These are phyloP conservation scores for Sinocyclocheilus maitianheensis DNA, from an alignment of 2,113 vertebrate species.

Conservation along the genomic window DNA sequence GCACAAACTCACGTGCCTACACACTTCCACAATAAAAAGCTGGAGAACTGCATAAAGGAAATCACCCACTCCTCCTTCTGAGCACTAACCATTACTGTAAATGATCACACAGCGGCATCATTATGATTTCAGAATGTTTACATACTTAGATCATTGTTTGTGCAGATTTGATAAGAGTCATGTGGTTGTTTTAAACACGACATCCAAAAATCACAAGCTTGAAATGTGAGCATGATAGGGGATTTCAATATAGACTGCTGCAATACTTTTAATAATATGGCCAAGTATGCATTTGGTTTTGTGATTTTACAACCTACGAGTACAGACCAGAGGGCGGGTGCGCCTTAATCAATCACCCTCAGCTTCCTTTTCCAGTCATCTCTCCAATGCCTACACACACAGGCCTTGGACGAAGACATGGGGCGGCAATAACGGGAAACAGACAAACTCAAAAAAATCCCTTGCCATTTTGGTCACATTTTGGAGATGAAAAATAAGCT, in stretches of 20 bases:
- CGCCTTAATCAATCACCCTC: conserved; percentile 35
- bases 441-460: conserved; percentile 12
- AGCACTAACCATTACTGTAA: conserved; percentile 6
- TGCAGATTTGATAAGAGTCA: background rate
- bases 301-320: background rate
- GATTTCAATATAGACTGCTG: background rate
- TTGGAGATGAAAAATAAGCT: conserved; percentile 16
- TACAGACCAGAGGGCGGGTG: background rate
- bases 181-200: background rate
- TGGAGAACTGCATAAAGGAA: background rate
- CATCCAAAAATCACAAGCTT: conserved; percentile 12
- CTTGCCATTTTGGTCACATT: background rate
- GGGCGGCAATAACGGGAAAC: conserved; percentile 44
- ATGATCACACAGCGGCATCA: background rate
- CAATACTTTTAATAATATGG: background rate
- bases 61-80: background rate
- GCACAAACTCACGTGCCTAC: background rate
- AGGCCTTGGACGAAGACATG: conserved; percentile 11
- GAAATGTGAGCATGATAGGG: background rate
- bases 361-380: conserved; percentile 28
- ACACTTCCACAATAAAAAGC: background rate
- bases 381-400: conserved; percentile 24
- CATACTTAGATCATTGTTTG: background rate
- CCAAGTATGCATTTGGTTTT: background rate
- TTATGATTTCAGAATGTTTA: background rate